Evolutionary conservation across 2,888 invertebrate genomes (phyloP).

Genomic region (Rhabditophanes sp.): DNA sequence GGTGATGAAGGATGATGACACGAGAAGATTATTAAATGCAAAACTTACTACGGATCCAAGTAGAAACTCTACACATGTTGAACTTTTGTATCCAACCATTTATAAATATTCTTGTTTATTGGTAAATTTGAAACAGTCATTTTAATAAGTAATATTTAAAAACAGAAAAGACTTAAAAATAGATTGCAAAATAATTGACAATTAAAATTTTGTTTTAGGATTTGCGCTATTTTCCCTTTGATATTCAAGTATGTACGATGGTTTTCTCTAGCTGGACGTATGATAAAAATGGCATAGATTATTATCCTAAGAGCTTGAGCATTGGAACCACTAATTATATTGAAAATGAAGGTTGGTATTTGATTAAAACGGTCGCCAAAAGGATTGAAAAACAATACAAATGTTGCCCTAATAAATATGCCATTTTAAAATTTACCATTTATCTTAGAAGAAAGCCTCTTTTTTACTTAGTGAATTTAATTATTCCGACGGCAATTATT

Average conservation of each 20-base stretch:
- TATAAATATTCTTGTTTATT: conserved; percentile 41
- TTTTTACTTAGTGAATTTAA: conserved; percentile 39
- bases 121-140: too few species aligned
- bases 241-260: conserved; percentile 39
- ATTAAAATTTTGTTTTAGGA: too few species aligned
- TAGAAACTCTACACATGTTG: conserved; percentile 16
- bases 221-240: conserved; percentile 36
- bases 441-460: conserved; percentile 38
- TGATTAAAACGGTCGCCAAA: conserved; percentile 27
- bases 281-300: conserved; percentile 41
- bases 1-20: conserved; percentile 41
- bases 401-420: conserved; percentile 43
- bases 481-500: conserved; percentile 42
- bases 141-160: background rate
- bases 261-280: conserved; percentile 40
- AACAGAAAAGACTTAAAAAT: conserved; percentile 6
- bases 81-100: conserved; percentile 40
- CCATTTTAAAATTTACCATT: conserved; percentile 34
- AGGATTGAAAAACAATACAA: conserved; percentile 38
- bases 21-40: conserved; percentile 35
- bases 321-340: conserved; percentile 38
- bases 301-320: conserved; percentile 31
- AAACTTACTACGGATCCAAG: conserved; percentile 32
- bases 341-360: conserved; percentile 43
- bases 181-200: too few species aligned